A percentile compares a stretch with the other conserved stretches of the same genome.
phyloP scores from a whole-genome alignment of 1,140 invertebrate species.

The Drosophila prosaltans region DNA sequence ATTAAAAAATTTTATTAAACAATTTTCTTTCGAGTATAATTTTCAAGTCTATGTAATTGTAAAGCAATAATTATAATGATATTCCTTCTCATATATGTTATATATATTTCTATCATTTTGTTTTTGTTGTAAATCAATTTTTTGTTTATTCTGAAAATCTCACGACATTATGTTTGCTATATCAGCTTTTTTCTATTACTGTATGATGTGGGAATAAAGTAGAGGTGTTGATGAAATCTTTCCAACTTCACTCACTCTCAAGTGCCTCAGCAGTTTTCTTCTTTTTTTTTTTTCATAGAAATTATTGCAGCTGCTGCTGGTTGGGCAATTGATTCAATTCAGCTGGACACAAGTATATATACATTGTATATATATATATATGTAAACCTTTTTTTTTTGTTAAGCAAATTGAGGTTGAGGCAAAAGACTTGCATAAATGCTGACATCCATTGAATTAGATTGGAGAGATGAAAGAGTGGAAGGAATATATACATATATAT shows the following conservation, averaged over 20 bases:
- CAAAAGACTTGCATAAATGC: conserved; percentile 16
- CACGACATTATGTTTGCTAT: conserved; percentile 48
- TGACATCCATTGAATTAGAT: background rate
- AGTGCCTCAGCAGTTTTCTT: conserved; percentile 61
- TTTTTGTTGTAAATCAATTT: conserved; percentile 18
- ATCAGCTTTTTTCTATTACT: conserved; percentile 39
- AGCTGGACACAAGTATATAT: background rate
- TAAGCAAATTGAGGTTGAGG: conserved; percentile 10
- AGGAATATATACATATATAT: background rate
- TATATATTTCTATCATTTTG: background rate
- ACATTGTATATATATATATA: background rate
- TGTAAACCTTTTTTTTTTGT: background rate
- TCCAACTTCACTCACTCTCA: conserved; percentile 19
- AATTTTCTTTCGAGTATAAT: no score
- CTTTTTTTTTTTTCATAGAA: conserved; percentile 62
- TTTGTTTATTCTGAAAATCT: conserved; percentile 44
- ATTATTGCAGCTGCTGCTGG: conserved; percentile 23
- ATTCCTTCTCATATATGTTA: conserved; percentile 22
- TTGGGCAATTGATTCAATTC: conserved; percentile 18
- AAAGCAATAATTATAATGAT: no score
- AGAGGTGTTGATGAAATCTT: conserved; percentile 63
- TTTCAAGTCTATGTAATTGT: no score
- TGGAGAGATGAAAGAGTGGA: no score
- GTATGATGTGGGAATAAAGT: conserved; percentile 31
- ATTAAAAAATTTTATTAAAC: no score